Evolutionary conservation across 2,888 invertebrate species (phyloP).

Genomic region (Epicampocera succincta): DNA sequence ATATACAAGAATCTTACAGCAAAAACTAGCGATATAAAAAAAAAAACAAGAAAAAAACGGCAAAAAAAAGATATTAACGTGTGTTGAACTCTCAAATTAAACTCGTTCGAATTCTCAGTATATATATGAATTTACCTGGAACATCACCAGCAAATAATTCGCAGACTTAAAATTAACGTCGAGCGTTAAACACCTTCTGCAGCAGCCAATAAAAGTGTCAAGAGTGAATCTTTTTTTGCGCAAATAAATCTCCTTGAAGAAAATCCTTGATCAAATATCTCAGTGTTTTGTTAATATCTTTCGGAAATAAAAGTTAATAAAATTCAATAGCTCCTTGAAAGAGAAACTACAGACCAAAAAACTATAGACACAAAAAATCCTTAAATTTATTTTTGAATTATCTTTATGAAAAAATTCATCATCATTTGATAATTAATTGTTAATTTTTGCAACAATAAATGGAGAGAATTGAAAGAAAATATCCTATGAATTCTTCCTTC

Average conservation of each 20-base stretch:
- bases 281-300: too few relatives aligned
- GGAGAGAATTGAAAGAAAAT: slow-evolving; percentile 79
- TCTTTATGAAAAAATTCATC: slow-evolving; percentile 12
- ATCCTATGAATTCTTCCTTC: slow-evolving; percentile 75
- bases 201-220: slow-evolving; percentile 9
- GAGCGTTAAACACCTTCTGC: slow-evolving; percentile 42
- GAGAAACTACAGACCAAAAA: too few relatives aligned
- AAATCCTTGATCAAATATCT: not conserved
- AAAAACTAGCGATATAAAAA: slow-evolving; percentile 43
- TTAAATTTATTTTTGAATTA: slow-evolving; percentile 17
- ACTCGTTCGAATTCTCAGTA: slow-evolving; percentile 55
- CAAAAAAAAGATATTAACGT: slow-evolving; percentile 56
- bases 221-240: too few relatives aligned
- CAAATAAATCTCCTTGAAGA: not conserved
- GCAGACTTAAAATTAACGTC: slow-evolving; percentile 48
- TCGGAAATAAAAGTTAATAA: not conserved
- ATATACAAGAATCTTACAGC: slow-evolving; percentile 36
- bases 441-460: slow-evolving; percentile 76
- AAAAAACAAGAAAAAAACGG: slow-evolving; percentile 51
- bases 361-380: slow-evolving; percentile 6
- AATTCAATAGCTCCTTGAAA: slow-evolving; percentile 3
- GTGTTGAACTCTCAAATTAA: slow-evolving; percentile 66
- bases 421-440: slow-evolving; percentile 37
- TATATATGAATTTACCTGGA: not conserved
- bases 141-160: slow-evolving; percentile 32